Evolutionary conservation across 2,888 invertebrate species (phyloP), one percentile per base, ranked within the genome.

Genomic region (Eubasilissa splendida): DNA sequence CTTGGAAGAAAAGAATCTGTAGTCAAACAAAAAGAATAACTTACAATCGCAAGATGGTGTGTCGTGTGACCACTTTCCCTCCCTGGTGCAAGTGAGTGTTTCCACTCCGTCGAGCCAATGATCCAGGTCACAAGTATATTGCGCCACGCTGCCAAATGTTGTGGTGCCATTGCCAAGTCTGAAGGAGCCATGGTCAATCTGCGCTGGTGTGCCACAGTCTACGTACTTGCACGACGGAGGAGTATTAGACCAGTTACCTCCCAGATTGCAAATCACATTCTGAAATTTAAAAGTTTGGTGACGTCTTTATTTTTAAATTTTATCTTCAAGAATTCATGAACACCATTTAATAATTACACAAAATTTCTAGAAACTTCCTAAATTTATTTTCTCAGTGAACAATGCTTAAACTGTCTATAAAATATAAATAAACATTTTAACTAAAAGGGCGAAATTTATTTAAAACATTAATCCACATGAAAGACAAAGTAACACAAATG

Each of bases 11-110:
- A 22, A 22, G 22, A 22, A 22, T 22, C 22, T 22, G 22, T 22
- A 22, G 22, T 22, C 22, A 22, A 22, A 22, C 22, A 22, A 22
- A 22, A 22, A 22, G 22, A 22, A 22, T 12, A 7, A 87, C 92
- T 93, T 88, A 96, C 96, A 88, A 90, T 96, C 95, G 87, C 97
- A 97, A n/a, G 94, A 92, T 0, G 97, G 96, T 73, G 95, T 94
- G 86, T 95, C 94, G 60, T 95, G 94, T 0, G 95, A 96, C 97
- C 97, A 97, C 86, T 95, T 96, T 11, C 96, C 97, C 84, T 96
- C 96, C 80, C 93, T 91, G 56, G 94, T 95, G 87, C 97, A 97
- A 31, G 91, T 92, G 68, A 96, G 92, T 31, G 90, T 91, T 68
- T 94, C 93, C 1, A 93, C 93, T 0, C 94, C 93, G n/a, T 92